Evolutionary conservation across 2,888 invertebrate species (phyloP).

Genomic region (Lasius fuliginosus): DNA sequence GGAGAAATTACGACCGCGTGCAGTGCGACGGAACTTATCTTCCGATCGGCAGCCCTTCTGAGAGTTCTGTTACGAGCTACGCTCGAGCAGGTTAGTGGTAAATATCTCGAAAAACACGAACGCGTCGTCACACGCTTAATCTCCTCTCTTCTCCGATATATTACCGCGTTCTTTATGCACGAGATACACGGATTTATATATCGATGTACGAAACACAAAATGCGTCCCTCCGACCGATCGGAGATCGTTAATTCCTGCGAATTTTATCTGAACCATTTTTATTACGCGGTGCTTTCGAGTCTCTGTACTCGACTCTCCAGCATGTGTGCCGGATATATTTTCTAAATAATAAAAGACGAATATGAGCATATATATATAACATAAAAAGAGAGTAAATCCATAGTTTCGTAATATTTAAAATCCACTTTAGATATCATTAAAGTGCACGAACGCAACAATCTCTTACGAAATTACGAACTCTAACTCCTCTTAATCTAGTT

Average conservation of each 20-base stretch:
- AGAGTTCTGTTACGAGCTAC: slow-evolving; percentile 54
- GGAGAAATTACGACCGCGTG: slow-evolving; percentile 55
- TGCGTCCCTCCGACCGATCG: not conserved
- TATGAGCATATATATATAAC: not conserved
- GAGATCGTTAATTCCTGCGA: not conserved
- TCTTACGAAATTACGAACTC: not conserved
- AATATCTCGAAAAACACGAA: slow-evolving; percentile 50
- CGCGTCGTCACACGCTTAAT: not conserved
- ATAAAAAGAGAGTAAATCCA: not conserved
- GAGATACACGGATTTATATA: not conserved
- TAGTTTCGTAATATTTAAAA: not conserved
- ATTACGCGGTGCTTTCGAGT: not conserved
- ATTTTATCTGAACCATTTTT: slow-evolving; percentile 22
- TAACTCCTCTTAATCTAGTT: not conserved
- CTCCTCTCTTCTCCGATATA: not conserved
- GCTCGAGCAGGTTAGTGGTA: slow-evolving; percentile 49
- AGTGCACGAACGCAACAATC: not conserved
- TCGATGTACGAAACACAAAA: slow-evolving; percentile 17
- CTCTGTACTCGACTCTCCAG: not conserved
- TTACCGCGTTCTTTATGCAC: not conserved
- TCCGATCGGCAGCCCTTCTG: slow-evolving; percentile 44
- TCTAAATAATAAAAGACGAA: not conserved
- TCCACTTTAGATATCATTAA: not conserved
- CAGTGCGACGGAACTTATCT: slow-evolving; percentile 4
- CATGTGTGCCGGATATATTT: not conserved